These are phyloP conservation scores for Carettochelys insculpta DNA, from an alignment of 2,113 vertebrate genomes.

Conservation along the genomic window DNA sequence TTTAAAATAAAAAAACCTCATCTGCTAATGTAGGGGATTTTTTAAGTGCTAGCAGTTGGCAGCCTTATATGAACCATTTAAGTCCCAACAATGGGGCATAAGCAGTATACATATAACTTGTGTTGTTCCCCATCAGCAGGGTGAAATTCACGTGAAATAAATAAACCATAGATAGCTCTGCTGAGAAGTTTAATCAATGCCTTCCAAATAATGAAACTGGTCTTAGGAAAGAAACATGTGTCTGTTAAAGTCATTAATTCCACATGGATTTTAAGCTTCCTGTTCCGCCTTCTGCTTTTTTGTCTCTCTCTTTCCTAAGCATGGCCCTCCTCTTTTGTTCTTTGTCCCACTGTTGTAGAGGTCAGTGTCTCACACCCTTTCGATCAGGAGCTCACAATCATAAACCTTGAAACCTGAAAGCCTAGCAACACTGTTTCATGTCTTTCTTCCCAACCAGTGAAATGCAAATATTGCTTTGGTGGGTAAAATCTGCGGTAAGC, in stretches of 20 bases:
- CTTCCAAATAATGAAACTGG: conserved; percentile 45
- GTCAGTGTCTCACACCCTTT: neutral
- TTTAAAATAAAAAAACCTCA: too few relatives aligned
- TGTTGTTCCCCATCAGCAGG: conserved; percentile 1
- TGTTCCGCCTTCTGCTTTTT: conserved; percentile 4
- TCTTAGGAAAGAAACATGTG: conserved; percentile 44
- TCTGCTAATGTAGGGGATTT: neutral
- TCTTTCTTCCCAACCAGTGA: accelerated
- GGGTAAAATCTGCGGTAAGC: accelerated
- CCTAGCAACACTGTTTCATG: neutral
- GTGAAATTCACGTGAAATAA: conserved; percentile 17
- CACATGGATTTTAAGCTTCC: conserved; percentile 60
- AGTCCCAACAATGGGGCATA: neutral
- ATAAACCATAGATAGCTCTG: conserved; percentile 42
- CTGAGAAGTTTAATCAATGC: conserved; percentile 60
- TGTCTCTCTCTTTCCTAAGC: neutral
- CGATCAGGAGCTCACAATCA: neutral
- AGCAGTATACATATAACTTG: neutral
- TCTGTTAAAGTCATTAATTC: conserved; percentile 62
- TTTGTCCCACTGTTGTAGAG: accelerated
- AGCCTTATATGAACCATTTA: neutral
- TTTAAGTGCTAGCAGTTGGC: neutral
- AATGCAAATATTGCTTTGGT: neutral
- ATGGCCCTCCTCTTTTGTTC: neutral
- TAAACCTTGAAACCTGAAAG: neutral